Percentiles rank a stretch among this genome's conserved stretches.
Evolutionary conservation across 2,797 vertebrate species (phyloP).

Genomic region (Gephyroberyx darwinii): DNA sequence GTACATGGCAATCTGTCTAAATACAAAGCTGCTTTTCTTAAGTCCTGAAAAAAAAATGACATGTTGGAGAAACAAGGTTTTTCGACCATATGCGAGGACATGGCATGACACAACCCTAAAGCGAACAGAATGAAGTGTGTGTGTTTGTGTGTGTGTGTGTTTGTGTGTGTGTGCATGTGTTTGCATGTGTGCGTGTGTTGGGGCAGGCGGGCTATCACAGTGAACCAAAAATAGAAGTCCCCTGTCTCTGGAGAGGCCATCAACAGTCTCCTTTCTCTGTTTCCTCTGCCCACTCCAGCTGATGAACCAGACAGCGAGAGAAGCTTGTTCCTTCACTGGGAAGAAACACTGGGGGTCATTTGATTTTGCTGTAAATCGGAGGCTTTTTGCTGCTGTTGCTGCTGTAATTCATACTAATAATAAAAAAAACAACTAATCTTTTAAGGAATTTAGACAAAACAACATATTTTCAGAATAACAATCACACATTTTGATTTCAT

Average conservation of each 20-base stretch:
- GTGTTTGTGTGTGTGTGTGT: slow-evolving; percentile 24
- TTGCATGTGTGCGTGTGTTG: neutral
- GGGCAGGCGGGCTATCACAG: slow-evolving; percentile 29
- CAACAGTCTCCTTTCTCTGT: slow-evolving; percentile 53
- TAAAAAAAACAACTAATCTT: too few species aligned
- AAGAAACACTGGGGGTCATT: slow-evolving; percentile 25
- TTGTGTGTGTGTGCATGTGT: slow-evolving; percentile 1
- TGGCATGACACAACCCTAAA: slow-evolving; percentile 21
- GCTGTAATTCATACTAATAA: too few species aligned
- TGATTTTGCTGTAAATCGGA: slow-evolving; percentile 13
- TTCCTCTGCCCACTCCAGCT: slow-evolving; percentile 56
- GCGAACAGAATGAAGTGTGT: slow-evolving; percentile 20
- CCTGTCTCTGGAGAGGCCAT: slow-evolving; percentile 63
- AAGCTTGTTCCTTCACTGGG: slow-evolving; percentile 25
- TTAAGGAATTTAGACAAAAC: too few species aligned
- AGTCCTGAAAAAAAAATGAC: neutral
- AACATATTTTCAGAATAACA: too few species aligned
- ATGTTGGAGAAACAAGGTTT: slow-evolving; percentile 13
- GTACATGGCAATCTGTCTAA: neutral
- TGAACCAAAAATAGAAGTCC: slow-evolving; percentile 66
- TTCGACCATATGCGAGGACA: slow-evolving; percentile 28
- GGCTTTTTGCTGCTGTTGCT: neutral
- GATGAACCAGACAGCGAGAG: slow-evolving; percentile 48
- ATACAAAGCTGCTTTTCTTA: neutral
- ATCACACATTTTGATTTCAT: too few species aligned